These are phyloP conservation scores for Hydropsyche tenuis DNA, from an alignment of 1,140 invertebrate species.

Conservation along the genomic window DNA sequence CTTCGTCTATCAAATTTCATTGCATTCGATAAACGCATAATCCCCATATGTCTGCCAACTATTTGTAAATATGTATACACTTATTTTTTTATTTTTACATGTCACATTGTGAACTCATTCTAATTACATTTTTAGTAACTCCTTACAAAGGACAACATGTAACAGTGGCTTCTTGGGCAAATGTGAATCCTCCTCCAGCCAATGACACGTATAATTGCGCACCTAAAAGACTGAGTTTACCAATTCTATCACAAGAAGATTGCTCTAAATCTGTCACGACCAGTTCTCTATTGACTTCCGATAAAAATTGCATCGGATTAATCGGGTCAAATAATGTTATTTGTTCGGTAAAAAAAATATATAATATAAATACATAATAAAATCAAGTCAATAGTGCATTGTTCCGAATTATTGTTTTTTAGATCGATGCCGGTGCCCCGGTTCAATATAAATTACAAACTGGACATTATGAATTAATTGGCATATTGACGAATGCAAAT, in stretches of 20 bases:
- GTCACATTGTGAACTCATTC: too few species aligned
- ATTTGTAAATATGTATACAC: neutral
- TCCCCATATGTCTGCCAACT: slow-evolving; percentile 66
- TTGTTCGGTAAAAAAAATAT: slow-evolving; percentile 57
- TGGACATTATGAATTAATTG: slow-evolving; percentile 61
- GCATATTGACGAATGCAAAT: slow-evolving; percentile 60
- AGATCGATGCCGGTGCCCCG: slow-evolving; percentile 61
- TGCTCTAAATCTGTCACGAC: slow-evolving; percentile 57
- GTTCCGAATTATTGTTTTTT: slow-evolving; percentile 40
- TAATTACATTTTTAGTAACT: slow-evolving; percentile 16
- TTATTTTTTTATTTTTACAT: neutral
- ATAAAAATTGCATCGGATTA: slow-evolving; percentile 63
- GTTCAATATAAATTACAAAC: slow-evolving; percentile 58
- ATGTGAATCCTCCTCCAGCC: slow-evolving; percentile 14
- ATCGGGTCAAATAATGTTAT: slow-evolving; percentile 58
- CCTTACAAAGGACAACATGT: slow-evolving; percentile 59
- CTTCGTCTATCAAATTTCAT: slow-evolving; percentile 63
- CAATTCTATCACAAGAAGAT: slow-evolving; percentile 58
- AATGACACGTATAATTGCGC: slow-evolving; percentile 51
- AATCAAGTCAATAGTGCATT: neutral
- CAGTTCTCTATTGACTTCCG: slow-evolving; percentile 54
- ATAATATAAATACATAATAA: slow-evolving; percentile 23
- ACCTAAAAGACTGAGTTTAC: slow-evolving; percentile 61
- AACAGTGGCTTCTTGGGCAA: slow-evolving; percentile 66
- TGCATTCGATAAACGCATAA: slow-evolving; percentile 62